These are phyloP conservation scores for Stomatorhinus walkeri DNA, from an alignment of 2,797 vertebrate species.

Conservation along the genomic window DNA sequence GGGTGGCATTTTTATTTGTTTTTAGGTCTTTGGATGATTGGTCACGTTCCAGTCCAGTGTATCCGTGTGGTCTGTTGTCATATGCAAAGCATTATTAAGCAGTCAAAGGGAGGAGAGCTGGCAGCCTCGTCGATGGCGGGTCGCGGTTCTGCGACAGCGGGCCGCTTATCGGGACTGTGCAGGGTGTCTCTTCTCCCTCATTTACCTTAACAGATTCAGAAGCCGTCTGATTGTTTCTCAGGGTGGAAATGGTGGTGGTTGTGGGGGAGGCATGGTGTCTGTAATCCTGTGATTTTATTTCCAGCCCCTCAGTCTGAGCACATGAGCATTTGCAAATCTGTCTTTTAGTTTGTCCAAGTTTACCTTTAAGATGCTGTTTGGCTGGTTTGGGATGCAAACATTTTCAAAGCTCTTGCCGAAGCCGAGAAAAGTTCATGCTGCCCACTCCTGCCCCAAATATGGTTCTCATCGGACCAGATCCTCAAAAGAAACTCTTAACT, in stretches of 20 bases:
- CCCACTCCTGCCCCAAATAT: not conserved
- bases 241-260: not conserved
- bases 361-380: not conserved
- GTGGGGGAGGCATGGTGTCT: not conserved
- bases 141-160: not conserved
- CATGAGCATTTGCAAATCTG: too few relatives aligned
- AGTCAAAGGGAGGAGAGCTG: not conserved
- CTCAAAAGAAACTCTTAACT: not conserved
- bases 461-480: not conserved
- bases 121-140: not conserved
- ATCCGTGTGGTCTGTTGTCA: conserved; percentile 28
- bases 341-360: not conserved
- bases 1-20: conserved; percentile 7
- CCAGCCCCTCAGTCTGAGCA: not conserved
- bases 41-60: conserved; percentile 38
- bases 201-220: conserved; percentile 7
- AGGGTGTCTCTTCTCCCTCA: not conserved
- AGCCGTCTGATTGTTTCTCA: not conserved
- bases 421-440: not conserved
- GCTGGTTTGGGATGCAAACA: not conserved
- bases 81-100: conserved; percentile 15
- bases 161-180: conserved; percentile 11
- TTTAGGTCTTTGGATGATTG: conserved; percentile 21
- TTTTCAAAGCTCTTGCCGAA: not conserved
- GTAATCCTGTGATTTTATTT: not conserved